Base-by-base conservation (phyloP, 2,113 vertebrate genomes). In the Cynoglossus semilaevis region DNA sequence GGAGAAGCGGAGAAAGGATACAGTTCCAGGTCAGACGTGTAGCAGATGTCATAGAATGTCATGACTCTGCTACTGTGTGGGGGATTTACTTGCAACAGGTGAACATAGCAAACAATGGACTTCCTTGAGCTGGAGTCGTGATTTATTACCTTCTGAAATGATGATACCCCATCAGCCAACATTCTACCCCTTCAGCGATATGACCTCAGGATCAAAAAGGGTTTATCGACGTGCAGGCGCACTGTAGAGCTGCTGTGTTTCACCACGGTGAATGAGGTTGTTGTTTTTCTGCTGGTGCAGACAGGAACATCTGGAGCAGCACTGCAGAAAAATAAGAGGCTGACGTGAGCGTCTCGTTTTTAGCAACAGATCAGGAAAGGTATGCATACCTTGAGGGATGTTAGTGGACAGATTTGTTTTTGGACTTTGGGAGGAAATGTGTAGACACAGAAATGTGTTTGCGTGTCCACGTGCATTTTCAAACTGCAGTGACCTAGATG, bases 201-300 rank as follows among this genome's bases (percentile, higher is more conserved):
- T 61, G 70, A 67, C 35, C 38, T 42, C 52, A 10, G 50, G 63
- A 67, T 67, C 53, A 76, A 67, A 71, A 58, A 11, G 12, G 18
- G 1, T 15, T 3, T 1, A 40, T 9, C 1, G 22, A 19, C 16
- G 38, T 34, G 51, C 38, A 5, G 61, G 56, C 51, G 40, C 9
- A 42, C 44, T 42, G 13, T 29, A 56, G 45, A 63, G 15, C 41
- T 52, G 29, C n/a, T n/a, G 60, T 40, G 13, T 51, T 8, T 17
- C 51, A 59, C 17, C 29, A 16, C 37, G 18, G 45, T 29, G 13
- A 48, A 51, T 5, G 6, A n/a, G 4, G 16, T n/a, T 14, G 22
- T 29, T 40, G 41, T 42, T 59, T 38, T 46, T 56, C 50, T 48
- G 47, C 1, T 41, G 47, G 35, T 53, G 51, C 48, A 64, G 60